A percentile compares a stretch with the other conserved stretches of the same genome.
Conservation (phyloP, 1,140 invertebrate genomes). For the Zelostemma sp. region DNA sequence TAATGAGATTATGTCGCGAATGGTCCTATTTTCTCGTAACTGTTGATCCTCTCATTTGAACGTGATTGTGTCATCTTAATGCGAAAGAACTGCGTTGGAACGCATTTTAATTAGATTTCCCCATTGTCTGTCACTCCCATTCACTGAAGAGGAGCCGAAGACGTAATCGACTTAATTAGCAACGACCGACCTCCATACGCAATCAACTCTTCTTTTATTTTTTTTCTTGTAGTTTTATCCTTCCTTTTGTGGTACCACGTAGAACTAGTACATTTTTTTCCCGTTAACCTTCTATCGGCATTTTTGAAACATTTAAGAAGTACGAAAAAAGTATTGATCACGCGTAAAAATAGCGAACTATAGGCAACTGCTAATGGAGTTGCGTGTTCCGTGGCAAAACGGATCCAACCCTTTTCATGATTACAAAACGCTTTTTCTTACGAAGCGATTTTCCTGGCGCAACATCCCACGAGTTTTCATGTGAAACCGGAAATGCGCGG, state of each 20-base stretch:
- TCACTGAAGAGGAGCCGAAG: conserved; percentile 31
- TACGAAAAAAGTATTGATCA: neutral
- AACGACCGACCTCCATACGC: conserved; percentile 39
- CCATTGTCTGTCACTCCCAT: conserved; percentile 47
- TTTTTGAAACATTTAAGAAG: neutral
- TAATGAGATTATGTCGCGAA: conserved; percentile 22
- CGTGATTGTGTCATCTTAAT: conserved; percentile 34
- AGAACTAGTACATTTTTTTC: conserved; percentile 10
- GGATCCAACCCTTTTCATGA: neutral
- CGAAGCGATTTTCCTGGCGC: conserved; percentile 18
- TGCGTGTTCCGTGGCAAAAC: too few species aligned
- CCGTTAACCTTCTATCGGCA: neutral
- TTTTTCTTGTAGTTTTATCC: conserved; percentile 25
- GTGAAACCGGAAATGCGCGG: conserved; percentile 14
- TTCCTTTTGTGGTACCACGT: conserved; percentile 23
- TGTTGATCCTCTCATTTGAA: conserved; percentile 21
- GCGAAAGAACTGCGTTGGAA: conserved; percentile 36
- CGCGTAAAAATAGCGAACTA: neutral
- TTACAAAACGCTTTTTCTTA: conserved; percentile 14
- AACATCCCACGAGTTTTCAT: conserved; percentile 26
- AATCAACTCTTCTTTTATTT: conserved; percentile 39
- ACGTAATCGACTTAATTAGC: conserved; percentile 48
- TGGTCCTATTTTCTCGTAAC: conserved; percentile 41
- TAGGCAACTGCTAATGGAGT: neutral
- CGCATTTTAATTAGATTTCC: conserved; percentile 49